Evolutionary conservation across 2,888 invertebrate genomes (phyloP), one percentile per base, ranked within the genome.

Genomic region (Nymphalis polychloros): DNA sequence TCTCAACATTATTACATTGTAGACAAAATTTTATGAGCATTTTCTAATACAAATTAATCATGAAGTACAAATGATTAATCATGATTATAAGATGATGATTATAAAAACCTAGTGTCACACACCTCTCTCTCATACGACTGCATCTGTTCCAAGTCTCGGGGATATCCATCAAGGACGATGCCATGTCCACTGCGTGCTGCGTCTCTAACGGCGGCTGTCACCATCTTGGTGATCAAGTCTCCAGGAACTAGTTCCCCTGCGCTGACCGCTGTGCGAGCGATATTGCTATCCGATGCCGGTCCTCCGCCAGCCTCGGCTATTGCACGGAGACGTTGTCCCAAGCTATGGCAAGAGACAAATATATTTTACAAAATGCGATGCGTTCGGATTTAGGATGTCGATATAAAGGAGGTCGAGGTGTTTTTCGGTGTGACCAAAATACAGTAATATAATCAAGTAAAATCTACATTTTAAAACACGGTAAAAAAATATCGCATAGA

Each of bases 141-240:
- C 76, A 97, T 96, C 92, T 99, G 99, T 61, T 95, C 95, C 83
- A 98, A 91, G 80, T 98, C 98, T 67, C 99, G 93, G 0, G 99
- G 99, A 85, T 97, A 99, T 0, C 99, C 99, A 80, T 99, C 99
- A 66, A 99, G 94, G 68, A 99, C 94, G 69, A 98, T 95, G 5
- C 98, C 98, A 27, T 94, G 94, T 8, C 94, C 94, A 50, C 90
- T 89, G 70, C 95, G 87, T 2, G 90, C 87, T 0, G 89, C 88
- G 52, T 94, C 94, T 0, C 80, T 82, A 73, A 97, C 93, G 41
- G 96, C 95, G 1, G 92, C 94, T 69, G 96, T 95, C 61, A 99
- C 93, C 55, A 98, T 89, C 72, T 94, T 94, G 84, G 96, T 93
- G 1, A 98, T 95, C 50, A 96, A 93, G 46, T 97, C 97, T 81